phyloP scores from a whole-genome alignment of 2,113 vertebrate genomes.

The Mohoua ochrocephala region DNA sequence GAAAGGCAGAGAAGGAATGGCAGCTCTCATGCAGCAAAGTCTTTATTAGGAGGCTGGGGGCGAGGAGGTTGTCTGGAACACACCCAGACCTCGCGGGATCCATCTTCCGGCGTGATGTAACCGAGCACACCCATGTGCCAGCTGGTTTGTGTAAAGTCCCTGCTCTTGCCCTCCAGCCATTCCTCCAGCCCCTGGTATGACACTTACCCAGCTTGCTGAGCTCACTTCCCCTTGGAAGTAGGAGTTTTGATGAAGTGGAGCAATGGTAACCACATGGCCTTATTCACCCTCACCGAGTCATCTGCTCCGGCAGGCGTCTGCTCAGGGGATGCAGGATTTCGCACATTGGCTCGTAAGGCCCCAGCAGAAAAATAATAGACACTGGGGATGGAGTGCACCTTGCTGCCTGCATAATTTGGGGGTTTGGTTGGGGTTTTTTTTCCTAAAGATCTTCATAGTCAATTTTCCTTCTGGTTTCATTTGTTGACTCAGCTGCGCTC shows the following conservation, averaged over 20 bases:
- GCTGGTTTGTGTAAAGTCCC: slow-evolving; percentile 55
- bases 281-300: not conserved
- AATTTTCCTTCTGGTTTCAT: slow-evolving; percentile 14
- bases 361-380: not conserved
- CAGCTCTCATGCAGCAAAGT: not conserved
- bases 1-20: slow-evolving; percentile 25
- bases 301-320: not conserved
- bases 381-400: not conserved
- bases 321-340: not conserved
- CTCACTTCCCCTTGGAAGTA: not conserved
- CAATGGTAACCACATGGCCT: slow-evolving; percentile 24
- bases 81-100: slow-evolving; percentile 32
- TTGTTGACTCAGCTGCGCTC: slow-evolving; percentile 56
- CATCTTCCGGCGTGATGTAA: slow-evolving; percentile 31
- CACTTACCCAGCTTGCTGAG: not conserved
- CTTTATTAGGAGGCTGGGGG: not conserved
- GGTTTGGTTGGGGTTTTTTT: not conserved
- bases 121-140: slow-evolving; percentile 56
- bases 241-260: slow-evolving; percentile 12
- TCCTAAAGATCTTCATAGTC: not conserved
- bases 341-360: not conserved
- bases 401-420: not conserved
- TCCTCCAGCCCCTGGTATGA: not conserved
- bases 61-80: slow-evolving; percentile 41
- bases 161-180: not conserved